Evolutionary conservation across 2,888 invertebrate genomes (phyloP), one percentile per base, ranked within the genome.

Genomic region (Bellardia pandia): DNA sequence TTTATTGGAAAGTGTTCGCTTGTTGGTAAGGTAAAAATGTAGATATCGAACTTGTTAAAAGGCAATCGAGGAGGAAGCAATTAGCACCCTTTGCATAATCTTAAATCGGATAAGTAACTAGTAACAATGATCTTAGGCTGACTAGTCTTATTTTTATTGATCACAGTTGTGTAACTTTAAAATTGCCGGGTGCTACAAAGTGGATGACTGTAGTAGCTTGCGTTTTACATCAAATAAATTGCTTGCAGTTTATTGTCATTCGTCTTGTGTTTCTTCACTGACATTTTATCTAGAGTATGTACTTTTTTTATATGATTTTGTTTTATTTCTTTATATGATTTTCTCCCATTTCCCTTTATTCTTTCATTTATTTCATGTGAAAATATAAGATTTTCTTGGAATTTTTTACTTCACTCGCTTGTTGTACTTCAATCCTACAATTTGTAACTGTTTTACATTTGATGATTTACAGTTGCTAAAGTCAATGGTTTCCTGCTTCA

Each of bases 221-320:
- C 77, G 58, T 79, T 83, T 85, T 75, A 83, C 71, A 77, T 80
- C 78, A 78, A 87, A 87, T 85, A 87, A 87, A 87, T 87, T 85
- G 81, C 87, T 69, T 82, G 75, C 85, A 87, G 74, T 87, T 87
- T 85, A 87, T 82, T 82, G 85, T 87, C 87, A 85, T 87, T 79
- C 85, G 81, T 85, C 87, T 87, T 87, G 78, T 74, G 62, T 60
- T 68, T 45, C 78, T 75, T 45, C 48, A 77, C 78, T 80, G 80
- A 74, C 66, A 80, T 79, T 76, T 79, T 64, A 69, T 84, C 58
- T 74, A 37, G 23, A 9, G 5, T 6, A n/a, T n/a, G n/a, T n/a
- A 13, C 14, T 7, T 9, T 30, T 51, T 23, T 23, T 23, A 1
- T 23, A 23, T 23, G 23, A 23, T 23, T 23, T 51, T 48, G 14